Evolutionary conservation across 2,113 vertebrate genomes (phyloP), one percentile per base, ranked within the genome.

Genomic region (Bucco capensis): DNA sequence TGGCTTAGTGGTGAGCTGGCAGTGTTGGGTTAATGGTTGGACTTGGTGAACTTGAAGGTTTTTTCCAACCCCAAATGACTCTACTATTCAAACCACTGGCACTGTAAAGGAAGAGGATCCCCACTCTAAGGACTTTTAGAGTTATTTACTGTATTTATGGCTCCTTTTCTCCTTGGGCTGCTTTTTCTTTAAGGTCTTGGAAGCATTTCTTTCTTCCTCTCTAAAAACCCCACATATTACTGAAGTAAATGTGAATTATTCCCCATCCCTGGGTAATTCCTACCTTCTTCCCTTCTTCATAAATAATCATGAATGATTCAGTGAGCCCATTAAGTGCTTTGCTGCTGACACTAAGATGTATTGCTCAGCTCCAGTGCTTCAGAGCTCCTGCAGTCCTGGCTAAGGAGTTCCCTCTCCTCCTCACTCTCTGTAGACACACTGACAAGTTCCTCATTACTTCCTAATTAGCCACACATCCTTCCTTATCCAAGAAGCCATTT

Each of bases 401-500:
- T 25, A 1, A 0, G 2, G 44, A 70, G 23, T 40, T 61, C 89
- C 42, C 75, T 87, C 24, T 0, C 58, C 61, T 47, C 74, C 82
- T 62, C 17, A 0, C n/a, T 21, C 85, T 64, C 73, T 23, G 5
- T 30, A 28, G 79, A 65, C 53, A 58, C 67, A 13, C 85, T 73
- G 80, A 61, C 92, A 53, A 37, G 6, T 67, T 54, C 83, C 35
- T 93, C 80, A 50, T 95, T 81, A 50, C 83, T 88, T 61, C 73
- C 90, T 93, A 88, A 95, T 94, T 82, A 95, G 25, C 80, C 49
- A 6, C 18, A 42, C 12, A 0, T 78, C 86, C 73, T 73, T 88
- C 78, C 90, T 78, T 90, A n/a, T n/a, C 93, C 91, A 78, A 93
- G 86, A 92, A 90, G 83, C 86, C 23, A 49, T 91, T 82, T 83